These are phyloP conservation scores for Drosophila insularis DNA, from an alignment of 1,140 invertebrate genomes.

Conservation along the genomic window DNA sequence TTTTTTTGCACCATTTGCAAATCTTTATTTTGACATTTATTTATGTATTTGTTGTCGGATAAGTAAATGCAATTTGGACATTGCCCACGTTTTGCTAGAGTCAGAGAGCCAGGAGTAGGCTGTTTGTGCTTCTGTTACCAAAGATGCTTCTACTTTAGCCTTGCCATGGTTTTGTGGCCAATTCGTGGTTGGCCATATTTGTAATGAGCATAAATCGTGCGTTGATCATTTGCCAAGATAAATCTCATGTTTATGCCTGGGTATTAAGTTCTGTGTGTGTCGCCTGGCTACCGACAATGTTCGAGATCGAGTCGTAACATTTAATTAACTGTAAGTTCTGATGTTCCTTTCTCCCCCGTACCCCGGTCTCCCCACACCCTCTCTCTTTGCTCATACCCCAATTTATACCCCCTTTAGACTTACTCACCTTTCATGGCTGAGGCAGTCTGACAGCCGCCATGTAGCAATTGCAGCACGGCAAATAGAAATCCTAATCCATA, in stretches of 20 bases:
- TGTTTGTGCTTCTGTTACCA: slow-evolving; percentile 4
- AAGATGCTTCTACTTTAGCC: slow-evolving; percentile 6
- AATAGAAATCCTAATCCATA: slow-evolving; percentile 59
- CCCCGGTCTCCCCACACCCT: not conserved
- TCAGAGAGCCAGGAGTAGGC: not conserved
- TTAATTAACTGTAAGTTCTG: slow-evolving; percentile 68
- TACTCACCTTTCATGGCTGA: slow-evolving; percentile 72
- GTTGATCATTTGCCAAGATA: slow-evolving; percentile 81
- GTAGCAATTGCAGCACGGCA: slow-evolving; percentile 65
- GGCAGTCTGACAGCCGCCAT: slow-evolving; percentile 41
- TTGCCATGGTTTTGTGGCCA: slow-evolving; percentile 50
- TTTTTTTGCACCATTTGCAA: slow-evolving; percentile 70
- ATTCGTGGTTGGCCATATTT: slow-evolving; percentile 78
- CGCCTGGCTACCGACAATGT: slow-evolving; percentile 44
- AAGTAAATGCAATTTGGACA: slow-evolving; percentile 76
- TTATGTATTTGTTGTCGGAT: slow-evolving; percentile 72
- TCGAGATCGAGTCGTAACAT: slow-evolving; percentile 51
- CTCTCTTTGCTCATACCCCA: not conserved
- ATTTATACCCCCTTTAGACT: not conserved
- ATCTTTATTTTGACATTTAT: slow-evolving; percentile 80
- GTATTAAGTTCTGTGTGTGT: slow-evolving; percentile 68
- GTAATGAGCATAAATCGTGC: slow-evolving; percentile 81
- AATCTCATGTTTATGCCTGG: slow-evolving; percentile 73
- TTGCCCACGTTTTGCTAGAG: slow-evolving; percentile 41
- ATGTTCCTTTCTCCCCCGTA: not conserved